Conservation (phyloP, 2,888 invertebrate species). For the Limnephilus rhombicus region DNA sequence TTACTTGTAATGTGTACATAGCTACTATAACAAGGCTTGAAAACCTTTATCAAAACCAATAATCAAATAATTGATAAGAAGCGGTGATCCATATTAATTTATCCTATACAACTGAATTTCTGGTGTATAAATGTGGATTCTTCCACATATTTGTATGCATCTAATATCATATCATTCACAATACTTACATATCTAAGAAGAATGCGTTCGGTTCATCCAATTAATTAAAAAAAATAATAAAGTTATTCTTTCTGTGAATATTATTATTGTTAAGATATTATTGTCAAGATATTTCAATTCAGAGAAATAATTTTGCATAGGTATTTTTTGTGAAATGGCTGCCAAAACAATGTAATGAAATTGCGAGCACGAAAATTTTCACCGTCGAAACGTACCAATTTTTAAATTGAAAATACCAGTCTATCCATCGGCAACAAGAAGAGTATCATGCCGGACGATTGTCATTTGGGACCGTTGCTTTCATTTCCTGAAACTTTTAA, state of each 20-base stretch:
- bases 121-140: not conserved
- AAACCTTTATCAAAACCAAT: conserved; percentile 5
- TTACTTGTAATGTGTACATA: not conserved
- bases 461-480: conserved; percentile 43
- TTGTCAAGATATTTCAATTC: not conserved
- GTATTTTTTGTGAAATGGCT: not conserved
- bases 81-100: not conserved
- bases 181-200: not conserved
- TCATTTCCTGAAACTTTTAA: conserved; percentile 36
- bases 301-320: not conserved
- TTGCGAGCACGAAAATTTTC: not conserved
- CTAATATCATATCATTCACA: not conserved
- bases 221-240: too few relatives aligned
- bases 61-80: conserved; percentile 26
- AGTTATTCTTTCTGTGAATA: not conserved
- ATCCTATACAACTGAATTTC: not conserved
- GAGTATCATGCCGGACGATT: conserved; percentile 13
- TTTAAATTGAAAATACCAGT: not conserved
- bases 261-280: not conserved
- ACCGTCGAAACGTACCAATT: not conserved
- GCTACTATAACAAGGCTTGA: not conserved
- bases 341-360: not conserved
- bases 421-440: not conserved
- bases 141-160: not conserved
- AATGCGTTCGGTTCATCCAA: too few relatives aligned